A percentile compares a stretch with the other conserved stretches of the same genome.
phyloP scores from a whole-genome alignment of 2,797 vertebrate species.

The Onychomys arenicola region DNA sequence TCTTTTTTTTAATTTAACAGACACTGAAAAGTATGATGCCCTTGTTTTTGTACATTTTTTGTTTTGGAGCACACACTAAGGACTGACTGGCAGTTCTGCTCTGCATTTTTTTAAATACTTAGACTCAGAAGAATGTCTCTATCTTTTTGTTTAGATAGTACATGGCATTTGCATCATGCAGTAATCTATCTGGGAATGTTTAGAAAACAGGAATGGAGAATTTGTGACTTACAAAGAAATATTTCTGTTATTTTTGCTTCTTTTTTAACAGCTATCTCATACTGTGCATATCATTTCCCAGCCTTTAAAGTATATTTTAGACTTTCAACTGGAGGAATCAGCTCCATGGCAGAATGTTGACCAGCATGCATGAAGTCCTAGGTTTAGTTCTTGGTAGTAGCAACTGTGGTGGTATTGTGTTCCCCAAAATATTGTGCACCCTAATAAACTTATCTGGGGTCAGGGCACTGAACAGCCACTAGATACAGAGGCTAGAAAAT shows the following conservation, averaged over 20 bases:
- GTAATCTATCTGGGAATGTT: slow-evolving; percentile 23
- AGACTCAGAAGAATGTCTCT: slow-evolving; percentile 35
- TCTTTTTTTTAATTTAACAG: background rate
- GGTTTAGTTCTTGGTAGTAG: background rate
- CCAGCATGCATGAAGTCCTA: background rate
- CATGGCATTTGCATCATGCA: slow-evolving; percentile 51
- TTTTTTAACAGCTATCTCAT: background rate
- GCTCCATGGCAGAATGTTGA: background rate
- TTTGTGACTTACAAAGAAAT: slow-evolving; percentile 18
- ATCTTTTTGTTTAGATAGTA: background rate
- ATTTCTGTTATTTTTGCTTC: slow-evolving; percentile 32
- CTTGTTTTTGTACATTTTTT: slow-evolving; percentile 68
- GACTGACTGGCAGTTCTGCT: slow-evolving; percentile 13
- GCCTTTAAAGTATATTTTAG: background rate
- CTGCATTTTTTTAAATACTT: slow-evolving; percentile 25
- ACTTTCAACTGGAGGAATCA: background rate
- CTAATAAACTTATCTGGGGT: no score
- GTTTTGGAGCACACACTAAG: background rate
- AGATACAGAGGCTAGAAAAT: no score
- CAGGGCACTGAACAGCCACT: no score
- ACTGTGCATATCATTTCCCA: background rate
- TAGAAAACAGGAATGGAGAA: slow-evolving; percentile 54
- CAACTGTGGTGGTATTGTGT: no score
- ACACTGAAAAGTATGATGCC: slow-evolving; percentile 46
- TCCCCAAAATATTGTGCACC: no score